Conservation (phyloP, 2,797 vertebrate genomes). For the Meriones psammophilus region DNA sequence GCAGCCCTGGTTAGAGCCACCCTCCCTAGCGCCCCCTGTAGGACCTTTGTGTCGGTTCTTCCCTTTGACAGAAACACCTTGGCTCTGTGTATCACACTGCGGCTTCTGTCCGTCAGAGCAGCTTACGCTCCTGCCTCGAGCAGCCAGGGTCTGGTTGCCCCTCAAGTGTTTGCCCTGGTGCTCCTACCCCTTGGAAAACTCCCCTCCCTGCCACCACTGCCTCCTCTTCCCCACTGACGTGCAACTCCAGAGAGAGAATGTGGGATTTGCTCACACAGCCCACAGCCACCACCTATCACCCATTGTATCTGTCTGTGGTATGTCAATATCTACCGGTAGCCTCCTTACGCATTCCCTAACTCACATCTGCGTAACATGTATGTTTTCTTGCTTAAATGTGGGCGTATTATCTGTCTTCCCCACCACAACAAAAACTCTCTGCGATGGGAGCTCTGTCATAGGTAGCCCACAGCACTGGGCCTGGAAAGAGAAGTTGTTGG, state of each 20-base stretch:
- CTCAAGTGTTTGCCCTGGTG: neutral
- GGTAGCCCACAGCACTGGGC: no score
- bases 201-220: neutral
- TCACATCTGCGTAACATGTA: neutral
- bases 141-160: neutral
- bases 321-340: neutral
- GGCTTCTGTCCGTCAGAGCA: neutral
- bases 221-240: neutral
- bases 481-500: neutral
- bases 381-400: neutral
- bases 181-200: neutral
- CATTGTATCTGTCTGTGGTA: neutral
- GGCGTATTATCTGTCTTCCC: neutral
- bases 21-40: neutral
- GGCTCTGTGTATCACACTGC: accelerated
- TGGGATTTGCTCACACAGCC: neutral
- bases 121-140: neutral
- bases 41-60: no score
- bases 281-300: neutral
- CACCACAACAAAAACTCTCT: neutral
- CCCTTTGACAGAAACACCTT: neutral
- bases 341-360: neutral
- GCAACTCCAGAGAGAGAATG: neutral
- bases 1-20: neutral
- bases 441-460: neutral